phyloP scores from a whole-genome alignment of 53 echinoderm and acorn worm species.

The Paracentrotus lividus region DNA sequence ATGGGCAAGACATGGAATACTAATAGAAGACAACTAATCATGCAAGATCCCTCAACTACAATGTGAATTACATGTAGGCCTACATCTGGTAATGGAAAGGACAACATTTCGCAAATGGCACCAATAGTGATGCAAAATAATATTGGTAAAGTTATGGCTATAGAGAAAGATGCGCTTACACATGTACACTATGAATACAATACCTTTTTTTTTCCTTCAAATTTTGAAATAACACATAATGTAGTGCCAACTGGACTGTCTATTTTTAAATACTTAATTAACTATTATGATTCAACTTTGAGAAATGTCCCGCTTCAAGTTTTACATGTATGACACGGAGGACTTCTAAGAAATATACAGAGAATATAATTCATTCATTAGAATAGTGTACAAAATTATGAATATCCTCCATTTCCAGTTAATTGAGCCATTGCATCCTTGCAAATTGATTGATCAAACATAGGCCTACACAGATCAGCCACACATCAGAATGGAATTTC shows the following conservation, averaged over 20 bases:
- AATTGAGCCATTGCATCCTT: background rate
- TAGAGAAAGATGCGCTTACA: too few species aligned
- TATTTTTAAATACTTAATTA: too few species aligned
- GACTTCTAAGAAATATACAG: background rate
- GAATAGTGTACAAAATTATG: too few species aligned
- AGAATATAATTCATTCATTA: background rate
- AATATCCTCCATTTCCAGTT: background rate
- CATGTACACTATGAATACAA: too few species aligned
- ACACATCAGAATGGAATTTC: conserved; percentile 24
- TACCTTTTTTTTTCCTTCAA: too few species aligned
- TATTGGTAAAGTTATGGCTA: too few species aligned
- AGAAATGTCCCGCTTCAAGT: too few species aligned
- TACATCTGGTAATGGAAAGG: background rate
- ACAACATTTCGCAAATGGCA: background rate
- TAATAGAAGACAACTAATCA: background rate
- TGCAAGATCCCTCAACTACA: background rate
- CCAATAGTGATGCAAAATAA: background rate
- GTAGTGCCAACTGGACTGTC: too few species aligned
- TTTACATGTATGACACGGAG: too few species aligned
- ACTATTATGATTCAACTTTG: too few species aligned
- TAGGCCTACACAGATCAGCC: background rate
- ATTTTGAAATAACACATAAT: background rate
- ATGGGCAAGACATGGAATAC: conserved; percentile 31
- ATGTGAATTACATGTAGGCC: background rate
- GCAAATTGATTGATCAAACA: background rate